Conservation (phyloP, 2,113 vertebrate species). For the Onychorhynchus coronatus region DNA sequence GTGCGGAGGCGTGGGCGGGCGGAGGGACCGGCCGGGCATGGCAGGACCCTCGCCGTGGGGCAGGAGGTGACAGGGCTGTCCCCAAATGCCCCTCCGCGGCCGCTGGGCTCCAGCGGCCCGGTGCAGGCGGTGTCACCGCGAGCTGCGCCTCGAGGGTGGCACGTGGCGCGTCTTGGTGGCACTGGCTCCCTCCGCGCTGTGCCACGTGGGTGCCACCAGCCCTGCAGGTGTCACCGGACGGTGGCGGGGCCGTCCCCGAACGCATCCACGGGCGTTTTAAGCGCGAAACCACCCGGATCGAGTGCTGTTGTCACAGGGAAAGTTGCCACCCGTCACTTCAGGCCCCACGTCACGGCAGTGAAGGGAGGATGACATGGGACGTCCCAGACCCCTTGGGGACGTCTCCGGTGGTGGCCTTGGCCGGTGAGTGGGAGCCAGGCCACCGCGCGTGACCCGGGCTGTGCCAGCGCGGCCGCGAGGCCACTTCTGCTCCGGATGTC, state of each 20-base stretch:
- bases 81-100: background rate
- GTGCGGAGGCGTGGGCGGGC: background rate
- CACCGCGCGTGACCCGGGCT: background rate
- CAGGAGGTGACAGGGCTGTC: slow-evolving; percentile 29
- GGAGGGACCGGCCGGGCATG: background rate
- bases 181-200: background rate
- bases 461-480: background rate
- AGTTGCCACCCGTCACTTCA: accelerated
- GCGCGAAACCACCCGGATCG: accelerated
- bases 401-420: background rate
- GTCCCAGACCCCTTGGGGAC: background rate
- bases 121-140: accelerated
- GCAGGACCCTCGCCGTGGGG: slow-evolving; percentile 1
- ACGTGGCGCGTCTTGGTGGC: accelerated
- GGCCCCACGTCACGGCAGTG: background rate
- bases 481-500: slow-evolving; percentile 34
- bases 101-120: background rate
- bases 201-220: background rate
- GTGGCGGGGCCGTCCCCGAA: accelerated
- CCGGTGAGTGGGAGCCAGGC: background rate
- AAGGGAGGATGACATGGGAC: background rate
- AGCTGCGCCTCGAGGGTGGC: background rate
- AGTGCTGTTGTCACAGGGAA: background rate
- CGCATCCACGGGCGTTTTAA: accelerated
- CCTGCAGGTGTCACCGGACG: background rate